These are phyloP conservation scores for Triplophysa dalaica DNA, from an alignment of 2,113 vertebrate genomes.

Conservation along the genomic window DNA sequence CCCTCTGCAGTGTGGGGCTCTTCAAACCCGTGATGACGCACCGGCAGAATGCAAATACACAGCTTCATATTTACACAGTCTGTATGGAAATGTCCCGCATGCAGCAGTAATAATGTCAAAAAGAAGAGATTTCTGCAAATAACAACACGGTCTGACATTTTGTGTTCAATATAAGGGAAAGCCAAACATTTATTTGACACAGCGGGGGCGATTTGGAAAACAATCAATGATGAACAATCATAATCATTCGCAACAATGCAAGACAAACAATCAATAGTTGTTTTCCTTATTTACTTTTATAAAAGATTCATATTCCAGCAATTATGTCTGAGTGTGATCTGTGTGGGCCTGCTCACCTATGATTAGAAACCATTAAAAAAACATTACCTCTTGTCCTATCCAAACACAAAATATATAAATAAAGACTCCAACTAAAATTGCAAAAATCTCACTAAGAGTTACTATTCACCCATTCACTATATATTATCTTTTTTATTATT, in stretches of 20 bases:
- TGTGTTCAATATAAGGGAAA: slow-evolving; percentile 37
- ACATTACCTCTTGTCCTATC: slow-evolving; percentile 30
- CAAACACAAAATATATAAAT: background rate
- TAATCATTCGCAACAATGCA: slow-evolving; percentile 31
- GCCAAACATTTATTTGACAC: slow-evolving; percentile 37
- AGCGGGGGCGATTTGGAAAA: slow-evolving; percentile 37
- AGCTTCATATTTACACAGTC: background rate
- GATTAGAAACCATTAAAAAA: slow-evolving; percentile 24
- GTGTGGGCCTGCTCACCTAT: slow-evolving; percentile 30
- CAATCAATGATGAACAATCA: slow-evolving; percentile 45
- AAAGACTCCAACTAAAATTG: too few relatives aligned
- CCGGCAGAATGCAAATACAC: background rate
- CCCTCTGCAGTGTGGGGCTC: background rate
- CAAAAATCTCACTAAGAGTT: too few relatives aligned
- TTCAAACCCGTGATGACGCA: background rate
- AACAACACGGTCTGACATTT: slow-evolving; percentile 14
- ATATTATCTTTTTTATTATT: too few relatives aligned
- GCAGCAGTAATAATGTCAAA: slow-evolving; percentile 26
- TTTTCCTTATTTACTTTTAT: slow-evolving; percentile 30
- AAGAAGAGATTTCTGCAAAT: background rate
- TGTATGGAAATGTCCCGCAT: background rate
- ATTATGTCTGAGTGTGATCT: slow-evolving; percentile 41
- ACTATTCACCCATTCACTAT: too few relatives aligned
- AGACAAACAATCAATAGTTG: slow-evolving; percentile 56
- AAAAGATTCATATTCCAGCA: slow-evolving; percentile 42